Conservation (phyloP, 2,113 vertebrate genomes). For the Pao palembangensis region DNA sequence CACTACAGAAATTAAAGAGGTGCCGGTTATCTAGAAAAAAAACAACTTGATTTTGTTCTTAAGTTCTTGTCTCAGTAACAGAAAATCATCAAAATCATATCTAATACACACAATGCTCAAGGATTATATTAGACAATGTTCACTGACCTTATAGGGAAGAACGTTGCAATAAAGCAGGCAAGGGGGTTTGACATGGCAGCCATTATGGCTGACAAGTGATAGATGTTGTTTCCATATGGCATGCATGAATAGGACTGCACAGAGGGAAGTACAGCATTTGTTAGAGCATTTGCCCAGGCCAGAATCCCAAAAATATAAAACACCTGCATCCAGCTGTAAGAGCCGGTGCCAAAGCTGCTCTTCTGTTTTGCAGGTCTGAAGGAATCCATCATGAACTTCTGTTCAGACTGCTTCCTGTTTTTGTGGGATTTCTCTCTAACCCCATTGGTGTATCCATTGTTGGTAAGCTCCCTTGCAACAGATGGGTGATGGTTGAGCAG, state of each 20-base stretch:
- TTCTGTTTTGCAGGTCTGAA: constrained; percentile 1
- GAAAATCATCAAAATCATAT: too few relatives aligned
- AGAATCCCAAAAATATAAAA: constrained; percentile 74
- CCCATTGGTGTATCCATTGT: constrained; percentile 20
- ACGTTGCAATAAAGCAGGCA: constrained; percentile 79
- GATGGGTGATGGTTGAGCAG: constrained; percentile 74
- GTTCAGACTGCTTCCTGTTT: constrained; percentile 35
- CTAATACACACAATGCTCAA: neutral
- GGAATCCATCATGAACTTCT: constrained; percentile 59
- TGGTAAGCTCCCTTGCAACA: constrained; percentile 45
- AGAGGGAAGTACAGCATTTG: constrained; percentile 77
- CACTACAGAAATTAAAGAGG: too few relatives aligned
- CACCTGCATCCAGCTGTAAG: constrained; percentile 64
- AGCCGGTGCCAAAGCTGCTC: constrained; percentile 47
- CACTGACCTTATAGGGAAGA: constrained; percentile 73
- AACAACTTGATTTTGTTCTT: too few relatives aligned
- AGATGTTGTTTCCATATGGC: constrained; percentile 77
- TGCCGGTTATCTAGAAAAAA: too few relatives aligned
- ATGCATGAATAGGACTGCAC: constrained; percentile 83
- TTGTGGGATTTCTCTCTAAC: constrained; percentile 6
- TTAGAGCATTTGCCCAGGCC: constrained; percentile 76
- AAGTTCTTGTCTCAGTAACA: too few relatives aligned
- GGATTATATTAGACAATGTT: too few relatives aligned
- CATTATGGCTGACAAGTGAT: constrained; percentile 76
- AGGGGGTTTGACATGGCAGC: constrained; percentile 79